Conservation (phyloP, 1,140 invertebrate genomes). For the Atopsyche davidsoni region DNA sequence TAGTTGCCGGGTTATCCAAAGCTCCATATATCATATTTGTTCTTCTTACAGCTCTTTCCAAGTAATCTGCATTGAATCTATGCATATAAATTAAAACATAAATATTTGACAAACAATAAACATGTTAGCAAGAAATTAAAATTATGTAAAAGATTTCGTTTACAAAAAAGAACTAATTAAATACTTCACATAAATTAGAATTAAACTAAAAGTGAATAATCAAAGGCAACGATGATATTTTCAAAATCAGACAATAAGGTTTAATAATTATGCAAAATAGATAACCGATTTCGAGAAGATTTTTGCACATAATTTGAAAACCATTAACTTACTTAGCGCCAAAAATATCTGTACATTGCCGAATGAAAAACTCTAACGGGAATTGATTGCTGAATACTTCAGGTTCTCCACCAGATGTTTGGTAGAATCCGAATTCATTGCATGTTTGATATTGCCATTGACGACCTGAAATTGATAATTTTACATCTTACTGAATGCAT, state of each 20-base stretch:
- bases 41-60: conserved; percentile 55
- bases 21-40: conserved; percentile 81
- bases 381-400: conserved; percentile 76
- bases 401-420: conserved; percentile 69
- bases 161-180: neutral
- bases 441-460: conserved; percentile 96
- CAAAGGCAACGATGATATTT: neutral
- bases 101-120: neutral
- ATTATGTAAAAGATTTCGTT: conserved; percentile 6
- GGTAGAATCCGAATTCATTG: conserved; percentile 92
- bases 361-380: conserved; percentile 69
- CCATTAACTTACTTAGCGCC: conserved; percentile 38
- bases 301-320: neutral
- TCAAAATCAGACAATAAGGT: neutral
- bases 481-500: conserved; percentile 2
- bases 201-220: neutral
- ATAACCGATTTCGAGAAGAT: neutral
- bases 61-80: conserved; percentile 54
- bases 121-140: conserved; percentile 3
- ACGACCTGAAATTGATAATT: conserved; percentile 46
- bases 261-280: neutral
- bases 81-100: conserved; percentile 22
- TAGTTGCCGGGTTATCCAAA: conserved; percentile 59
- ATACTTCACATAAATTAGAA: neutral
- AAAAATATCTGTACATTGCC: conserved; percentile 80